phyloP scores from a whole-genome alignment of 2,797 vertebrate species.

The Uromys caudimaculatus region DNA sequence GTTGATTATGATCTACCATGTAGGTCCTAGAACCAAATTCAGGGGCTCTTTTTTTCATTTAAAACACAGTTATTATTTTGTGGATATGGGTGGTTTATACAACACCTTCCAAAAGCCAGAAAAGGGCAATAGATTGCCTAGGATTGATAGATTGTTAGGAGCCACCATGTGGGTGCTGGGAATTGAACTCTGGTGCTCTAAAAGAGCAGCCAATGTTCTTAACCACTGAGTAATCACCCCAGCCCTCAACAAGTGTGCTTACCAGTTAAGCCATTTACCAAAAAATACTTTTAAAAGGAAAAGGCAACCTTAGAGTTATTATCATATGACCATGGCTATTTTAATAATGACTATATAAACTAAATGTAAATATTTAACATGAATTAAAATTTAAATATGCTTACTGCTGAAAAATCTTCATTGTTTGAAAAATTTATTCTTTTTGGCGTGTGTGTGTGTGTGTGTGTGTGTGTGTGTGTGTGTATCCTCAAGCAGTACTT shows the following conservation, averaged over 20 bases:
- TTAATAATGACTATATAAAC: not conserved
- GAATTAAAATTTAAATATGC: constrained; percentile 19
- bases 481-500: not conserved
- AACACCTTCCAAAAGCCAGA: not conserved
- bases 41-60: not conserved
- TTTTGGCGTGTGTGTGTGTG: not conserved
- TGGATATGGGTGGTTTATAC: not conserved
- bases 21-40: not conserved
- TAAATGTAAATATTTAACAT: not conserved
- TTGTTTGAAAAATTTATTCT: not conserved
- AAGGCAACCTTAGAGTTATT: not conserved
- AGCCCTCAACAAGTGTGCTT: not conserved
- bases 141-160: not conserved
- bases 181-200: not conserved
- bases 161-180: not conserved
- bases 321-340: not conserved
- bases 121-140: not conserved
- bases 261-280: not conserved
- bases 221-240: not conserved
- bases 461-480: not conserved
- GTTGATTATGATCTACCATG: not conserved
- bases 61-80: not conserved
- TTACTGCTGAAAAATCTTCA: constrained; percentile 68
- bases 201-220: not conserved
- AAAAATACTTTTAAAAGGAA: not conserved